Conservation (phyloP, 1,140 invertebrate species). For the Platyscapa corneri region DNA sequence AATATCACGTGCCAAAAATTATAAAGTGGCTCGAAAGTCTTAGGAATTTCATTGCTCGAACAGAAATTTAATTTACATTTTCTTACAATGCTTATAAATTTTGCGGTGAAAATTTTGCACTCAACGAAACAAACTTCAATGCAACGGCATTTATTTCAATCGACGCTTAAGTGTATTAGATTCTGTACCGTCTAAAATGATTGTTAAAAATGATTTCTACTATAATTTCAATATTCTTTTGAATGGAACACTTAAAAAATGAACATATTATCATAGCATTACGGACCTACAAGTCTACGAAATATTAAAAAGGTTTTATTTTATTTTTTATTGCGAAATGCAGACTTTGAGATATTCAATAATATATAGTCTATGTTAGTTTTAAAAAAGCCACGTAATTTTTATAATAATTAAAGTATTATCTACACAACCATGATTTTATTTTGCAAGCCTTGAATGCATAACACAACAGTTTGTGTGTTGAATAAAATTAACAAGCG, state of each 20-base stretch:
- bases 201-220: neutral
- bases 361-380: constrained; percentile 30
- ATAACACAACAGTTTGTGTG: neutral
- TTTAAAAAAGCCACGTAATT: constrained; percentile 36
- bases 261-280: constrained; percentile 17
- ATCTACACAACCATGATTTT: constrained; percentile 31
- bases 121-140: neutral
- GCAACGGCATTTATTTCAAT: neutral
- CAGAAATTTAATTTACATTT: neutral
- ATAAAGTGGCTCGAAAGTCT: neutral
- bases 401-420: constrained; percentile 34
- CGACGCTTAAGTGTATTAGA: neutral
- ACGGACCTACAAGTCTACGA: constrained; percentile 16
- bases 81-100: neutral
- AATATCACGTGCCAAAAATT: neutral
- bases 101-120: neutral
- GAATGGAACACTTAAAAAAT: neutral
- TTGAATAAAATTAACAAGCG: constrained; percentile 29
- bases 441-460: constrained; percentile 16
- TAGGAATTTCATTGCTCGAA: neutral
- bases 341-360: constrained; percentile 31
- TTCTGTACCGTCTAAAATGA: neutral
- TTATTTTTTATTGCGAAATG: constrained; percentile 23
- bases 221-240: neutral
- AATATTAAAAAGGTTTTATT: constrained; percentile 31